phyloP scores from a whole-genome alignment of 1,140 invertebrate species.

The Charaxes varanes region DNA sequence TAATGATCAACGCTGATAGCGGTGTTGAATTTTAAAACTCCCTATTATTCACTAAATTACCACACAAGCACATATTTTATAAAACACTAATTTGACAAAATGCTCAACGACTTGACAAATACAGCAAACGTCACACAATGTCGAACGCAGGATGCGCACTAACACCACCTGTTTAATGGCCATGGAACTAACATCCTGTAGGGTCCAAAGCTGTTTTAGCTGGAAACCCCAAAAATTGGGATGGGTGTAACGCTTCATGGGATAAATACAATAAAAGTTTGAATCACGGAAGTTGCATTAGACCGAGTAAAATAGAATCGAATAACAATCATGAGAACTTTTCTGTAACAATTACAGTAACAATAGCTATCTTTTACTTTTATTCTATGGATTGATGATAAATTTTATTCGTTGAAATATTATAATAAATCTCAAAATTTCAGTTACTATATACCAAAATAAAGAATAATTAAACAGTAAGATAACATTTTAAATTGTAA shows the following conservation, averaged over 20 bases:
- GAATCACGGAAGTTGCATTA: slow-evolving; percentile 39
- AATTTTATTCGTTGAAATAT: too few relatives aligned
- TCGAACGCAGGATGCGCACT: slow-evolving; percentile 41
- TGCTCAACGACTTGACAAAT: slow-evolving; percentile 33
- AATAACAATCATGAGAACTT: slow-evolving; percentile 22
- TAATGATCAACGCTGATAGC: slow-evolving; percentile 21
- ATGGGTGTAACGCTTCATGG: slow-evolving; percentile 53
- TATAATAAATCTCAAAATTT: too few relatives aligned
- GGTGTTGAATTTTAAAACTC: slow-evolving; percentile 15
- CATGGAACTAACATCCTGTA: slow-evolving; percentile 56
- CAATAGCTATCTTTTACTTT: too few relatives aligned
- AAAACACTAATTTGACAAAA: slow-evolving; percentile 48
- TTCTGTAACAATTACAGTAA: neutral
- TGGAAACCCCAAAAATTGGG: slow-evolving; percentile 55
- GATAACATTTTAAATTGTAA: neutral
- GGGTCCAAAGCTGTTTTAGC: slow-evolving; percentile 41
- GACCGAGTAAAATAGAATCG: slow-evolving; percentile 10
- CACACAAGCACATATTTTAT: slow-evolving; percentile 33
- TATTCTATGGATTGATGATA: too few relatives aligned
- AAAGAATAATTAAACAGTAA: neutral
- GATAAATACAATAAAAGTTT: slow-evolving; percentile 37
- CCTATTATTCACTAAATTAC: slow-evolving; percentile 37
- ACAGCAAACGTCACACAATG: slow-evolving; percentile 47
- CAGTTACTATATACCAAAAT: neutral
- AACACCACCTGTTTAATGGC: slow-evolving; percentile 65